phyloP scores from a whole-genome alignment of 2,888 invertebrate genomes.

The Nomada fucata region DNA sequence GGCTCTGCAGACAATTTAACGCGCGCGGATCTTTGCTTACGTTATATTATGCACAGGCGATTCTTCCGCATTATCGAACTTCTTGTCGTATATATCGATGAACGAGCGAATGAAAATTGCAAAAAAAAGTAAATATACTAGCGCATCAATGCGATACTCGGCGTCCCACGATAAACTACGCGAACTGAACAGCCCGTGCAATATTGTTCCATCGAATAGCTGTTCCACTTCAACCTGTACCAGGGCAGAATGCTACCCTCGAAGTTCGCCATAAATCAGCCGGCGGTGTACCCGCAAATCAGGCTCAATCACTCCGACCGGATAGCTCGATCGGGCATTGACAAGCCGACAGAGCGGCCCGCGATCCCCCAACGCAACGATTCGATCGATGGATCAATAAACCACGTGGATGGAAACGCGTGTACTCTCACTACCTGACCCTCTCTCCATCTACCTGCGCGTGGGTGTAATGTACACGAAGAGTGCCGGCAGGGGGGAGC shows the following conservation, averaged over 20 bases:
- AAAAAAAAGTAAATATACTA: too few relatives aligned
- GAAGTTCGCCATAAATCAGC: conserved; percentile 52
- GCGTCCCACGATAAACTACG: too few relatives aligned
- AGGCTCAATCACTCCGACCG: conserved; percentile 49
- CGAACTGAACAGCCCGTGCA: background rate
- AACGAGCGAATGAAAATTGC: too few relatives aligned
- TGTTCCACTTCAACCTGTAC: background rate
- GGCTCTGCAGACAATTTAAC: conserved; percentile 5
- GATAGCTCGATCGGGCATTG: conserved; percentile 58
- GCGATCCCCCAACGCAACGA: conserved; percentile 39
- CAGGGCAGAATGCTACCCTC: conserved; percentile 23
- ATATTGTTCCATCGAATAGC: background rate
- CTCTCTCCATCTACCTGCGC: conserved; percentile 11
- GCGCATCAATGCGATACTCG: too few relatives aligned
- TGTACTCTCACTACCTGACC: conserved; percentile 72
- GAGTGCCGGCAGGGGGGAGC: conserved; percentile 37
- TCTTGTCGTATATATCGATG: too few relatives aligned
- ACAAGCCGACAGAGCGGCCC: conserved; percentile 52
- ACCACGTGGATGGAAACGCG: conserved; percentile 72
- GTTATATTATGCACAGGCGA: too few relatives aligned
- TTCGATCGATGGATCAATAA: conserved; percentile 78
- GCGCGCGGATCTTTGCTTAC: background rate
- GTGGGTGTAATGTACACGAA: conserved; percentile 63
- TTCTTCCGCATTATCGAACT: too few relatives aligned
- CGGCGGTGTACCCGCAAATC: conserved; percentile 49